phyloP scores from a whole-genome alignment of 2,888 invertebrate species.

The Leuctra nigra region DNA sequence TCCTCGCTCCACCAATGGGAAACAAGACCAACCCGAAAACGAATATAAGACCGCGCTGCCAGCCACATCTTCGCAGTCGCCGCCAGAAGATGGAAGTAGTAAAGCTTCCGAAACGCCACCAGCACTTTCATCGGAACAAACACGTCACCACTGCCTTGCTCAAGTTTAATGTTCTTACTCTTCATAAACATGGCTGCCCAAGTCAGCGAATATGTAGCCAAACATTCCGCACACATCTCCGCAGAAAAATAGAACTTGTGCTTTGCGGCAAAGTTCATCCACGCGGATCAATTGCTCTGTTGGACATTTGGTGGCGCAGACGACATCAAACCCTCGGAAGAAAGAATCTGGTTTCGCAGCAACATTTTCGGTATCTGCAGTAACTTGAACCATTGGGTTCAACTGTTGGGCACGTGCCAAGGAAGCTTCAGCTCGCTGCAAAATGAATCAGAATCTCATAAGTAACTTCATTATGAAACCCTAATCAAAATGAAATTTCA shows the following conservation, averaged over 20 bases:
- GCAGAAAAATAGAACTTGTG: conserved; percentile 75
- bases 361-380: conserved; percentile 55
- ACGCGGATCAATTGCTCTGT: conserved; percentile 65
- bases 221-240: conserved; percentile 92
- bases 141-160: too few species aligned
- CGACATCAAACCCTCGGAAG: conserved; percentile 70
- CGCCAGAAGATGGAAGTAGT: too few species aligned
- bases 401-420: conserved; percentile 69
- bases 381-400: conserved; percentile 90
- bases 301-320: conserved; percentile 71
- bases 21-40: too few species aligned
- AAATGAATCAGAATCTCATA: too few species aligned
- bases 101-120: too few species aligned
- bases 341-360: conserved; percentile 61
- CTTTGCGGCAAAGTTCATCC: conserved; percentile 66
- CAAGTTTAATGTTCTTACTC: too few species aligned
- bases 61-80: too few species aligned
- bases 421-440: conserved; percentile 77
- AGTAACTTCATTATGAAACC: too few species aligned
- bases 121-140: background rate
- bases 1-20: too few species aligned
- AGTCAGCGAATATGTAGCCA: conserved; percentile 86
- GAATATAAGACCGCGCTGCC: too few species aligned
- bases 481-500: too few species aligned
- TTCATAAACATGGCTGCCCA: conserved; percentile 72